Evolutionary conservation across 2,797 vertebrate genomes (phyloP).

Genomic region (Gymnothorax javanicus): DNA sequence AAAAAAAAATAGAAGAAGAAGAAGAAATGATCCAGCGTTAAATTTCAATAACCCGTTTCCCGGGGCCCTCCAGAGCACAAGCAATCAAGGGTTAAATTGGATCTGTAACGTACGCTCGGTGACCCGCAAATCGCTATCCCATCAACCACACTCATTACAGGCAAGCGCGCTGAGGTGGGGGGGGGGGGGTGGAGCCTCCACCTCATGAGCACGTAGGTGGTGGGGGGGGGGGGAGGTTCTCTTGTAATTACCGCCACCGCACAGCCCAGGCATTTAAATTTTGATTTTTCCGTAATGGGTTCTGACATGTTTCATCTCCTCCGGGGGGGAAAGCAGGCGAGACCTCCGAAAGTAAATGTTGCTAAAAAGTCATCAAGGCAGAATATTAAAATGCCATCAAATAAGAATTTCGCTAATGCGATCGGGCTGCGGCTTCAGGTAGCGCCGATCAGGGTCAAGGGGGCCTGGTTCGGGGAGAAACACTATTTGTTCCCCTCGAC

Average conservation of each 20-base stretch:
- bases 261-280: slow-evolving; percentile 99
- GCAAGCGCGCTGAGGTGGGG: slow-evolving; percentile 83
- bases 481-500: slow-evolving; percentile 99
- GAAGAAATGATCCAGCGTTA: slow-evolving; percentile 85
- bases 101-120: slow-evolving; percentile 96
- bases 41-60: slow-evolving; percentile 88
- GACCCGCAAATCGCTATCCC: slow-evolving; percentile 95
- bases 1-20: slow-evolving; percentile 30
- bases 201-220: slow-evolving; percentile 86
- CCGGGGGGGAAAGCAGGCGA: slow-evolving; percentile 91
- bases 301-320: slow-evolving; percentile 99
- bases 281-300: slow-evolving; percentile 99
- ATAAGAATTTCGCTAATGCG: slow-evolving; percentile 99
- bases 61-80: slow-evolving; percentile 83
- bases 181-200: slow-evolving; percentile 93
- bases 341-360: slow-evolving; percentile 99
- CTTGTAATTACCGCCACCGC: slow-evolving; percentile 83
- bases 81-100: slow-evolving; percentile 99
- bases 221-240: slow-evolving; percentile 61
- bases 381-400: slow-evolving; percentile 99
- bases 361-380: slow-evolving; percentile 99
- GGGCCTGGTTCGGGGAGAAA: slow-evolving; percentile 94
- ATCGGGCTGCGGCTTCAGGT: slow-evolving; percentile 94
- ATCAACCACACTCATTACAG: slow-evolving; percentile 98
- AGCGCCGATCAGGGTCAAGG: slow-evolving; percentile 81